Percentiles rank a stretch among this genome's conserved stretches.
Conservation (phyloP, 2,113 vertebrate species). For the Panthera tigris region DNA sequence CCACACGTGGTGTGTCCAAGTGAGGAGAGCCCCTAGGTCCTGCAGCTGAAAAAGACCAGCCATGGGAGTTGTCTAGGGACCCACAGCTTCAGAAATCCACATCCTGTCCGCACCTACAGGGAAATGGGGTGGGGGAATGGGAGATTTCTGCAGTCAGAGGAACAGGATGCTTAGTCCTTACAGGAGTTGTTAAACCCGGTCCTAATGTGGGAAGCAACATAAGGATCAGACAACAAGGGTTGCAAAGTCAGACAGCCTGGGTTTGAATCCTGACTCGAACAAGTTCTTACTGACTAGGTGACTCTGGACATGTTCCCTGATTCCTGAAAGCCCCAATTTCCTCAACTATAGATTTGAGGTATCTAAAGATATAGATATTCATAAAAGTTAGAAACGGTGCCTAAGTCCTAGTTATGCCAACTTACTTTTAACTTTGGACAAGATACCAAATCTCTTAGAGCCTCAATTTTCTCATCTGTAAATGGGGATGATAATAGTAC, state of each 20-base stretch:
- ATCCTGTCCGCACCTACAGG: neutral
- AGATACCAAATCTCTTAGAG: neutral
- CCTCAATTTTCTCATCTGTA: neutral
- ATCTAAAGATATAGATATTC: neutral
- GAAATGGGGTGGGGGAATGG: accelerated
- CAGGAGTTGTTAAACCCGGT: neutral
- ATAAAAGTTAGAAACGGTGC: neutral
- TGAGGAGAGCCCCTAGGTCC: neutral
- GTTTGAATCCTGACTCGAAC: neutral
- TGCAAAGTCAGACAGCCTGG: neutral
- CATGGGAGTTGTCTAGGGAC: neutral
- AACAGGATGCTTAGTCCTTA: neutral
- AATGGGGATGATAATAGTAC: neutral
- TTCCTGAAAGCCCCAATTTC: neutral
- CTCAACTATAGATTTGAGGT: neutral
- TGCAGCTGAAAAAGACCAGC: neutral
- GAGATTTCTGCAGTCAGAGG: neutral
- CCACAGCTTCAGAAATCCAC: neutral
- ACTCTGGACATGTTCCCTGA: neutral
- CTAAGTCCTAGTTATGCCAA: neutral
- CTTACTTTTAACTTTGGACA: neutral
- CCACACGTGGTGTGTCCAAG: neutral
- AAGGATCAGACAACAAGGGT: neutral
- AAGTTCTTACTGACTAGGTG: neutral
- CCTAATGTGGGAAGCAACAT: neutral